Percentiles rank a stretch among this genome's conserved stretches.
These are phyloP conservation scores for Poeciliopsis paucimaculata DNA, from an alignment of 2,797 vertebrate genomes.

Conservation along the genomic window DNA sequence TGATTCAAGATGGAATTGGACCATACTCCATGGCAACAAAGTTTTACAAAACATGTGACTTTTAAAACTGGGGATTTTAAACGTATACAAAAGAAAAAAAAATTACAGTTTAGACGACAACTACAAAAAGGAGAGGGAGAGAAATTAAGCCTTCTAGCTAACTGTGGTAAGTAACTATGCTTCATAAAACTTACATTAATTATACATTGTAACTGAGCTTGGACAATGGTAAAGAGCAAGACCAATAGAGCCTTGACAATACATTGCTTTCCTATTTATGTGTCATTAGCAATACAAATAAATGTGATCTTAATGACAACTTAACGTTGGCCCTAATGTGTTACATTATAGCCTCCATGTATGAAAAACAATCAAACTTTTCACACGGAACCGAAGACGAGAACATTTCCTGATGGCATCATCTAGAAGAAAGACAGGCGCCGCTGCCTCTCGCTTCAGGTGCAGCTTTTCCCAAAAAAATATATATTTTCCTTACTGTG, in stretches of 20 bases:
- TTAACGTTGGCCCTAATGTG: neutral
- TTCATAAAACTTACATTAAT: neutral
- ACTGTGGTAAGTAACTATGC: constrained; percentile 23
- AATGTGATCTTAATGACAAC: neutral
- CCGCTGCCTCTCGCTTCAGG: constrained; percentile 11
- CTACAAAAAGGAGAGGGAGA: neutral
- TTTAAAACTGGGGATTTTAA: constrained; percentile 2
- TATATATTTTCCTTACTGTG: neutral
- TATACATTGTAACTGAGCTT: neutral
- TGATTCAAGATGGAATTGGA: neutral
- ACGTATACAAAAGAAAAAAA: constrained; percentile 6
- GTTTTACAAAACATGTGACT: neutral
- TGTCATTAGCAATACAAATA: neutral
- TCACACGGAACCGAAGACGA: neutral
- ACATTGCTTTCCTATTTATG: neutral
- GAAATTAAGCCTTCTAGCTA: neutral
- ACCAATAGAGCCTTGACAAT: neutral
- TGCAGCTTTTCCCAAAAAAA: constrained; percentile 3
- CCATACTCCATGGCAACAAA: constrained; percentile 18
- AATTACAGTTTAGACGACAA: neutral
- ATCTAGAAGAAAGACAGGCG: neutral
- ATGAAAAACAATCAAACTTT: neutral
- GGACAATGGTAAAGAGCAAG: neutral
- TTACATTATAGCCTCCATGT: neutral
- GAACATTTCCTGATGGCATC: constrained; percentile 13